These are phyloP conservation scores for Rana temporaria DNA, from an alignment of 2,113 vertebrate genomes.

Conservation along the genomic window DNA sequence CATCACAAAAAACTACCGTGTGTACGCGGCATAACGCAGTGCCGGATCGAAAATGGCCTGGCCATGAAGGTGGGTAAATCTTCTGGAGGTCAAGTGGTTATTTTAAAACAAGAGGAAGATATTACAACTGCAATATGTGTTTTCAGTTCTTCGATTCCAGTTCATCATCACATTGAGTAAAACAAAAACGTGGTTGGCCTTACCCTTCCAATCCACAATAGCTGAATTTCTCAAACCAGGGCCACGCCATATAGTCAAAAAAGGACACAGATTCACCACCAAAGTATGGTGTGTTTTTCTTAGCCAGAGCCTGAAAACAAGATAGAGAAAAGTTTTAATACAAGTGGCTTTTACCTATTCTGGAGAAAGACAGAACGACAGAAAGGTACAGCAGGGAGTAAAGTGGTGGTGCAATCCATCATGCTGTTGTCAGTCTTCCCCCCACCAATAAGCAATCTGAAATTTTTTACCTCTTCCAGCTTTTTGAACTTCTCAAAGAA, in stretches of 20 bases:
- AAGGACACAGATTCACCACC: constrained; percentile 81
- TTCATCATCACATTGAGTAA: neutral
- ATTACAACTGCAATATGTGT: too few relatives aligned
- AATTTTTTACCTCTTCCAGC: constrained; percentile 78
- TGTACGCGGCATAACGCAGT: too few relatives aligned
- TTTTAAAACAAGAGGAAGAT: too few relatives aligned
- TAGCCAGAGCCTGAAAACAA: constrained; percentile 72
- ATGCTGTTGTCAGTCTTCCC: too few relatives aligned
- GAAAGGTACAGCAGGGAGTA: too few relatives aligned
- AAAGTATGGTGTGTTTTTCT: constrained; percentile 78
- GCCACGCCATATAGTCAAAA: constrained; percentile 95
- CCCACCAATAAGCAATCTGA: neutral
- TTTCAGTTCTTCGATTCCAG: neutral
- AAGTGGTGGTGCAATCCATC: too few relatives aligned
- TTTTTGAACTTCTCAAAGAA: constrained; percentile 75
- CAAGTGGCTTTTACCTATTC: too few relatives aligned
- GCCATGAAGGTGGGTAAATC: too few relatives aligned
- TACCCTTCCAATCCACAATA: constrained; percentile 74
- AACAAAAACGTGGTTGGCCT: constrained; percentile 19
- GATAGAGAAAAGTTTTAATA: neutral
- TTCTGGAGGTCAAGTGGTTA: too few relatives aligned
- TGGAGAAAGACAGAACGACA: too few relatives aligned
- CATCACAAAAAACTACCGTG: too few relatives aligned
- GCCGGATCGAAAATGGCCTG: too few relatives aligned
- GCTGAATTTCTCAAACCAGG: constrained; percentile 89